Conservation (phyloP, 2,888 invertebrate genomes). For the Rhagophthalmus giganteus region DNA sequence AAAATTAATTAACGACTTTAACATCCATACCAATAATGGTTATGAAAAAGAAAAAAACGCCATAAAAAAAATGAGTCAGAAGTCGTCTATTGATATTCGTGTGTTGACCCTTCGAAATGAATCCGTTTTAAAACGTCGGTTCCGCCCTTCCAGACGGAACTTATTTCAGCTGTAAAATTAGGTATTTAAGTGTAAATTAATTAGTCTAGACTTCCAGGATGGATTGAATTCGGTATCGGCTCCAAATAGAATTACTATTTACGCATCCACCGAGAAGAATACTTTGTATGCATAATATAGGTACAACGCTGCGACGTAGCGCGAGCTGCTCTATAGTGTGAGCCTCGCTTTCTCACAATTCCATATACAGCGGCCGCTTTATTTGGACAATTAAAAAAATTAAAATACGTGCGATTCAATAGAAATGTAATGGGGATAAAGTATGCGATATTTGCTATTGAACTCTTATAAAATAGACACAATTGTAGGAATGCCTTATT, state of each 20-base stretch:
- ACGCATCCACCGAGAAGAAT: neutral
- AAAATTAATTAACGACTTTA: slow-evolving; percentile 5
- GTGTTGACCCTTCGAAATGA: slow-evolving; percentile 13
- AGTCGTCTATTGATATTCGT: slow-evolving; percentile 7
- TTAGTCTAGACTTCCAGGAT: slow-evolving; percentile 19
- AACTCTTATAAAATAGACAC: slow-evolving; percentile 24
- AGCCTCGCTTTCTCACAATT: slow-evolving; percentile 45
- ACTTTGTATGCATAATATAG: slow-evolving; percentile 20
- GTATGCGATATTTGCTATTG: slow-evolving; percentile 40
- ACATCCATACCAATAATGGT: slow-evolving; percentile 1
- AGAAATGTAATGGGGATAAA: slow-evolving; percentile 41
- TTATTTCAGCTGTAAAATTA: slow-evolving; percentile 18
- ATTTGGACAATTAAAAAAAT: slow-evolving; percentile 44
- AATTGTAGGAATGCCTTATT: slow-evolving; percentile 6
- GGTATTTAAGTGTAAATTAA: slow-evolving; percentile 22
- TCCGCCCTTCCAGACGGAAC: slow-evolving; percentile 19
- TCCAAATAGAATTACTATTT: slow-evolving; percentile 5
- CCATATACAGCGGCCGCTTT: slow-evolving; percentile 46
- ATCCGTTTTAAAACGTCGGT: slow-evolving; percentile 4
- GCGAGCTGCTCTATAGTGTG: slow-evolving; percentile 11
- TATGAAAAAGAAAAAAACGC: neutral
- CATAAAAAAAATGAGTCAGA: slow-evolving; percentile 13
- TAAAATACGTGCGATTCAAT: slow-evolving; percentile 44
- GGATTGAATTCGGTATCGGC: neutral
- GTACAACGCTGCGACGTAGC: too few species aligned